Evolutionary conservation across 2,888 invertebrate genomes (phyloP).

Genomic region (Nipponacmea schrenckii): DNA sequence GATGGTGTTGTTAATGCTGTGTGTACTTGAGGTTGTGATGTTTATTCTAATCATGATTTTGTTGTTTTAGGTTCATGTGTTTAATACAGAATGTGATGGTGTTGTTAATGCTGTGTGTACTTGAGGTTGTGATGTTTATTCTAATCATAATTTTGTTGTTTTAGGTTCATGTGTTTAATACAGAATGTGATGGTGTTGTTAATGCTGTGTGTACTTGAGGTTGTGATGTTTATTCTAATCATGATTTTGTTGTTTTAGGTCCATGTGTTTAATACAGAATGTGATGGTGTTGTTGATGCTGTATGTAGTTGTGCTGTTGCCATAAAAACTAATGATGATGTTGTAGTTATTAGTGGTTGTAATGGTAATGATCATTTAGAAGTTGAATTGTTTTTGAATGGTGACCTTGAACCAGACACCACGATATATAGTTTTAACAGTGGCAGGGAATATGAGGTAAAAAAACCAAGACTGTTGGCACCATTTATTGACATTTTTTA

Average conservation of each 20-base stretch:
- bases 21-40: slow-evolving; percentile 37
- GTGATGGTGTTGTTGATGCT: slow-evolving; percentile 11
- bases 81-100: slow-evolving; percentile 18
- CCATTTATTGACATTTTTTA: too few relatives aligned
- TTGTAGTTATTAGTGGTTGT: slow-evolving; percentile 34
- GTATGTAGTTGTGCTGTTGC: slow-evolving; percentile 38
- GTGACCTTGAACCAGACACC: slow-evolving; percentile 19
- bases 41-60: slow-evolving; percentile 31
- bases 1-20: slow-evolving; percentile 10
- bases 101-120: too few relatives aligned
- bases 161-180: slow-evolving; percentile 27
- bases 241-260: slow-evolving; percentile 21
- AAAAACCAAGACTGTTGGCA: background rate
- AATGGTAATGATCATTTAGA: slow-evolving; percentile 26
- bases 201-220: too few relatives aligned
- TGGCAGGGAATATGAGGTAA: slow-evolving; percentile 37
- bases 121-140: too few relatives aligned
- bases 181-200: slow-evolving; percentile 15
- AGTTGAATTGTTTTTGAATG: slow-evolving; percentile 28
- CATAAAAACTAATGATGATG: slow-evolving; percentile 31
- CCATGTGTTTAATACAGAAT: slow-evolving; percentile 27
- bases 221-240: too few relatives aligned
- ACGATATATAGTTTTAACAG: slow-evolving; percentile 29
- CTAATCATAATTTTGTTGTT: background rate
- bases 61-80: too few relatives aligned